Conservation (phyloP, 2,888 invertebrate species). For the Hypercompe scribonia region DNA sequence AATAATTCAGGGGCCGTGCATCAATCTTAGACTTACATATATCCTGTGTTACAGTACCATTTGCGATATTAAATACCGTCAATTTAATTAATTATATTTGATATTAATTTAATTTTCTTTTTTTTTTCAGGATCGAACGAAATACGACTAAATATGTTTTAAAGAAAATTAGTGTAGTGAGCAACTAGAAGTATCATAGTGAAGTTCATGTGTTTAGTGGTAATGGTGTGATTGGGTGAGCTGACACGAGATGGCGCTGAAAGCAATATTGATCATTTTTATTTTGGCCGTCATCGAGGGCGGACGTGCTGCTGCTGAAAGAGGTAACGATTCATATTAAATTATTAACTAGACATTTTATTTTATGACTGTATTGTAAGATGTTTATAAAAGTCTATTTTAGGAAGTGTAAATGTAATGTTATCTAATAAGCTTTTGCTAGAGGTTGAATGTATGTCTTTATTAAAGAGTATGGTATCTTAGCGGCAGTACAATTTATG, state of each 20-base stretch:
- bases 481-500: no score
- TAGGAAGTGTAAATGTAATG: no score
- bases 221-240: slow-evolving; percentile 60
- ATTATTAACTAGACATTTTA: no score
- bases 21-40: no score
- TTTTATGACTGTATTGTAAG: no score
- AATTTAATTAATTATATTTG: neutral
- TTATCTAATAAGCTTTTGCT: no score
- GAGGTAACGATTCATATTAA: slow-evolving; percentile 51
- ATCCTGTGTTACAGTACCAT: neutral
- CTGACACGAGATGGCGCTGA: slow-evolving; percentile 62
- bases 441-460: no score
- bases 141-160: slow-evolving; percentile 58
- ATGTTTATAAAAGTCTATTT: no score
- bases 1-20: no score
- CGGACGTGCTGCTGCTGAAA: slow-evolving; percentile 56
- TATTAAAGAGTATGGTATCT: no score
- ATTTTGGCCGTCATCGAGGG: slow-evolving; percentile 54
- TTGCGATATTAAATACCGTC: neutral
- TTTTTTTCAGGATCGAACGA: slow-evolving; percentile 57
- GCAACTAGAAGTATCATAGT: slow-evolving; percentile 28
- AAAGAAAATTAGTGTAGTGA: slow-evolving; percentile 45
- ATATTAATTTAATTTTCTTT: slow-evolving; percentile 17
- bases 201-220: slow-evolving; percentile 47
- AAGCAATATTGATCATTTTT: slow-evolving; percentile 56